Conservation (phyloP, 2,113 vertebrate genomes). For the Gorsachius goisagi region DNA sequence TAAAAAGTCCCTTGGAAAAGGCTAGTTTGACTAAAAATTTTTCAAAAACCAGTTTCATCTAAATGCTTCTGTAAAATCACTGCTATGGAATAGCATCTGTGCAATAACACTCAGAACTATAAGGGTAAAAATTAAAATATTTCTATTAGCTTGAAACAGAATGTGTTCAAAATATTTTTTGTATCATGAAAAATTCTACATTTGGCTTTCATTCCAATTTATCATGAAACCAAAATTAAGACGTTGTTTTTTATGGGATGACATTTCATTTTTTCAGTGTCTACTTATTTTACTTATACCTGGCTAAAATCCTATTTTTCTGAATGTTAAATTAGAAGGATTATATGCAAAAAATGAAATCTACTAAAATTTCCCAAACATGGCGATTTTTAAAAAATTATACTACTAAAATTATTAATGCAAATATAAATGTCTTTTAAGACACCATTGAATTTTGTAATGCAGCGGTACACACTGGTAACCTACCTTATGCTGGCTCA, state of each 20-base stretch:
- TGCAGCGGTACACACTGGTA: neutral
- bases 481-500: neutral
- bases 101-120: neutral
- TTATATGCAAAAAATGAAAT: neutral
- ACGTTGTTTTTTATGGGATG: neutral
- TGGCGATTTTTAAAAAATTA: neutral
- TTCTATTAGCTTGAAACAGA: neutral
- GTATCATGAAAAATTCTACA: neutral
- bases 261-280: neutral
- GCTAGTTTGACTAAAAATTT: neutral
- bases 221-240: neutral
- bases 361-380: neutral
- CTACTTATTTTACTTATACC: neutral
- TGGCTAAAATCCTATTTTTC: neutral
- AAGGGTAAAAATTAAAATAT: neutral
- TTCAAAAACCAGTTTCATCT: neutral
- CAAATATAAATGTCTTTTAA: neutral
- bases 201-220: neutral
- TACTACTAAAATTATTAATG: neutral
- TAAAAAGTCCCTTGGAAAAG: neutral
- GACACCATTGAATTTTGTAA: neutral
- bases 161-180: neutral
- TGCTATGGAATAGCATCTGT: neutral
- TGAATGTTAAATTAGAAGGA: neutral
- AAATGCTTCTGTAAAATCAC: neutral